Conservation (phyloP, 2,888 invertebrate genomes). For the Parnassius glacialis region DNA sequence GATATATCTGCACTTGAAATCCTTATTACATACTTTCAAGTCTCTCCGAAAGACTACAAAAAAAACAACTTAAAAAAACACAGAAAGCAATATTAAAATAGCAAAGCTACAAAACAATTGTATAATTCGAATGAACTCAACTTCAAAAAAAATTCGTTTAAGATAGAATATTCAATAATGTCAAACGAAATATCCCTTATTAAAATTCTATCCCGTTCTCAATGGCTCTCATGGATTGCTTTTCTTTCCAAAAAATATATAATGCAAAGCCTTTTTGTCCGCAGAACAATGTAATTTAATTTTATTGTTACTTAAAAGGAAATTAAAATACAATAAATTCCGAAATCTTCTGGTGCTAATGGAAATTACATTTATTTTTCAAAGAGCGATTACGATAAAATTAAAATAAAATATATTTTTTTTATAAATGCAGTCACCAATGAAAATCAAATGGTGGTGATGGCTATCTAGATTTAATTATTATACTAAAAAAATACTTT, state of each 20-base stretch:
- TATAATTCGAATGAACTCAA: constrained; percentile 5
- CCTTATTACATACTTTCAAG: too few species aligned
- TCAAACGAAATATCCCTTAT: constrained; percentile 21
- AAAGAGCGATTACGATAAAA: too few species aligned
- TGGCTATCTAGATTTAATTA: too few species aligned
- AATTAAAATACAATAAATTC: not conserved
- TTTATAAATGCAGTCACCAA: too few species aligned
- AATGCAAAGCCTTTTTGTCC: constrained; percentile 7
- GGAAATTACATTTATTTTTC: too few species aligned
- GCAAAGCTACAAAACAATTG: constrained; percentile 6
- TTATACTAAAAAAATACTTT: too few species aligned
- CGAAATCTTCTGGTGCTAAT: too few species aligned
- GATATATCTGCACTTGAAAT: too few species aligned
- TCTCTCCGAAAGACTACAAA: too few species aligned
- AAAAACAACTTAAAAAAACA: too few species aligned
- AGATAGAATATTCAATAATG: constrained; percentile 13
- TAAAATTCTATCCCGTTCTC: constrained; percentile 20
- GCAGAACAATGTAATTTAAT: constrained; percentile 15
- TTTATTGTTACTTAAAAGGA: constrained; percentile 10
- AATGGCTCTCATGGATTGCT: constrained; percentile 10
- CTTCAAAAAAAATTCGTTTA: constrained; percentile 15
- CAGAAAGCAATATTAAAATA: constrained; percentile 1
- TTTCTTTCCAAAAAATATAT: constrained; percentile 6
- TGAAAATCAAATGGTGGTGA: too few species aligned
- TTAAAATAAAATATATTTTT: too few species aligned